Base-by-base conservation (phyloP, 2,797 vertebrate species). In the Hypotaenidia okinawae region DNA sequence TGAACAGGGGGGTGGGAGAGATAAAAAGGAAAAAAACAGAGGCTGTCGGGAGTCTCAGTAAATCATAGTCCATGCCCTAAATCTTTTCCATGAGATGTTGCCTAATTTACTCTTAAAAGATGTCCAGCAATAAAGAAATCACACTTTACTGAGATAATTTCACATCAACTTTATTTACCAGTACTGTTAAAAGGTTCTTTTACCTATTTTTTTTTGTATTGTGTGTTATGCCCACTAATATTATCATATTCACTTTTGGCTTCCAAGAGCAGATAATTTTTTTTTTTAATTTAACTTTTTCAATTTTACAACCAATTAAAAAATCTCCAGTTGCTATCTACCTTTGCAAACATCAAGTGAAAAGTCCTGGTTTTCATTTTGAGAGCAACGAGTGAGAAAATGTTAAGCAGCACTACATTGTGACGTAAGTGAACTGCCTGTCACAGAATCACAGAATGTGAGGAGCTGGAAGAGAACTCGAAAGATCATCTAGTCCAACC, bases 1-100 rank as follows among this genome's bases (percentile, higher is more conserved):
- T 59, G 37, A 62, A 10, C 0, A 4, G 4, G 8, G 8, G 13
- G 3, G 9, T 9, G 25, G 0, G 3, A 8, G 16, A 17, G 41
- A n/a, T 37, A n/a, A 32, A 15, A 41, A 52, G 14, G 8, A 4
- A 30, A 1, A 14, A 14, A n/a, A 14, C 28, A 16, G n/a, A 47
- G 2, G 4, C 35, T 72, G 6, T 33, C 47, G 51, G 28, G 11
- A 68, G 9, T 13, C 28, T 45, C 17, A 51, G 28, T 21, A 87
- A 82, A 39, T 76, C 41, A 32, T 32, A 43, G 16, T 37, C 4
- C 7, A 7, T 11, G 18, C 39, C 35, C 35, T 68, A 63, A 67
- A 63, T 49, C 0, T 17, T 80, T 89, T 80, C n/a, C 61, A 33
- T 0, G 0, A 32, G 15, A 11, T 33, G 9, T 76, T 76, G 21